Conservation (phyloP, 2,888 invertebrate genomes). For the Sabellastarte sp. region DNA sequence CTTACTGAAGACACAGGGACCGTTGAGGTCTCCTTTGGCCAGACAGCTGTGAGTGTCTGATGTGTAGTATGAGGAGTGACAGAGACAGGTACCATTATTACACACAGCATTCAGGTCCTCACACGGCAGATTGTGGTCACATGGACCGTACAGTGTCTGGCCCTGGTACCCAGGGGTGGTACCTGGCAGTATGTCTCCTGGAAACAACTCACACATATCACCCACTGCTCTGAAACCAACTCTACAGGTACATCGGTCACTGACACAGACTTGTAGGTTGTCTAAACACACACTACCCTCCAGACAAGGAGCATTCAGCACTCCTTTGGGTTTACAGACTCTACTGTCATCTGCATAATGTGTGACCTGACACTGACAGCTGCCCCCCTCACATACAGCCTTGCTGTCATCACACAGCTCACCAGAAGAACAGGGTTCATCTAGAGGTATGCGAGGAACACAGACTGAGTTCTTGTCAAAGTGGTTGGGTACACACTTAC, state of each 20-base stretch:
- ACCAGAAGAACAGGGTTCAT: conserved; percentile 11
- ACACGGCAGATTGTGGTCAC: conserved; percentile 14
- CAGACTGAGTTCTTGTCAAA: conserved; percentile 9
- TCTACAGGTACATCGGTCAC: conserved; percentile 13
- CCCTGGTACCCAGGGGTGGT: neutral
- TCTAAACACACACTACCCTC: conserved; percentile 15
- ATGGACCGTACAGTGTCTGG: conserved; percentile 15
- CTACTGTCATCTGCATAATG: conserved; percentile 3
- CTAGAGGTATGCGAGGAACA: conserved; percentile 7
- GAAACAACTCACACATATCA: neutral
- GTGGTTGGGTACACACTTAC: conserved; percentile 7
- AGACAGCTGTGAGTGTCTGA: conserved; percentile 2
- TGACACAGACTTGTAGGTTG: conserved; percentile 16
- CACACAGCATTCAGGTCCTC: conserved; percentile 19
- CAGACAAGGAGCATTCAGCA: conserved; percentile 18
- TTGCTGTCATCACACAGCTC: conserved; percentile 16
- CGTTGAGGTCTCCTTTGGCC: conserved; percentile 11
- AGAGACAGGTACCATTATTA: conserved; percentile 26
- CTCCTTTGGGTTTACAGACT: conserved; percentile 7
- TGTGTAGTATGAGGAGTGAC: conserved; percentile 20
- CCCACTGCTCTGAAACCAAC: neutral
- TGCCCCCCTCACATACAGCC: conserved; percentile 13
- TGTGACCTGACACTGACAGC: conserved; percentile 15
- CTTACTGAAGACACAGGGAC: conserved; percentile 18
- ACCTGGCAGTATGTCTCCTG: neutral